phyloP scores from a whole-genome alignment of 1,140 invertebrate species.

The Bombus confusus region DNA sequence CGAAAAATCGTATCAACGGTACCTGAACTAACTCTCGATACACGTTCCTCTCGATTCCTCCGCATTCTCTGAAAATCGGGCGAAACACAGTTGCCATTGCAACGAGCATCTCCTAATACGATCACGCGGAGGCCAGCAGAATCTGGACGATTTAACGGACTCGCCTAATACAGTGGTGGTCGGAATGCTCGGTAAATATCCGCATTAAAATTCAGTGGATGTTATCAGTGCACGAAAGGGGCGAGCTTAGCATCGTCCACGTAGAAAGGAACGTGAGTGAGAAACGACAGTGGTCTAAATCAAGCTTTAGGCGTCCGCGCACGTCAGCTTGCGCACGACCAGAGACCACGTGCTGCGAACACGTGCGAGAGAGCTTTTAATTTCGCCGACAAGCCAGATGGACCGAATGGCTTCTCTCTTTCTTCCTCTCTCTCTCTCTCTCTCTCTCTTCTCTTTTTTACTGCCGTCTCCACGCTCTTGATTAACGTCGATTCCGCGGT shows the following conservation, averaged over 20 bases:
- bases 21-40: too few relatives aligned
- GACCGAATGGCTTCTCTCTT: conserved; percentile 31
- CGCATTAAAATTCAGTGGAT: conserved; percentile 43
- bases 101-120: neutral
- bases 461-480: neutral
- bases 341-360: conserved; percentile 30
- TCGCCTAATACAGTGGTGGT: neutral
- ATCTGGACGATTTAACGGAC: conserved; percentile 4
- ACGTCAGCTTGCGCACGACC: conserved; percentile 11
- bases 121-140: neutral
- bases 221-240: neutral
- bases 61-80: too few relatives aligned
- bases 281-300: neutral
- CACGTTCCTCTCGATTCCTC: too few relatives aligned
- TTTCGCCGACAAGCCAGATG: conserved; percentile 45
- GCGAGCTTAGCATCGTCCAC: conserved; percentile 27
- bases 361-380: conserved; percentile 41
- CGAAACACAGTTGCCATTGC: neutral
- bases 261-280: conserved; percentile 31
- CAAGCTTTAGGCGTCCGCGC: conserved; percentile 29
- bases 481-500: conserved; percentile 45
- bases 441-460: too few relatives aligned
- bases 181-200: conserved; percentile 23
- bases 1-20: too few relatives aligned
- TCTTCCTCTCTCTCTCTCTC: too few relatives aligned